Evolutionary conservation across 2,113 vertebrate species (phyloP).

Genomic region (Alectura lathami): DNA sequence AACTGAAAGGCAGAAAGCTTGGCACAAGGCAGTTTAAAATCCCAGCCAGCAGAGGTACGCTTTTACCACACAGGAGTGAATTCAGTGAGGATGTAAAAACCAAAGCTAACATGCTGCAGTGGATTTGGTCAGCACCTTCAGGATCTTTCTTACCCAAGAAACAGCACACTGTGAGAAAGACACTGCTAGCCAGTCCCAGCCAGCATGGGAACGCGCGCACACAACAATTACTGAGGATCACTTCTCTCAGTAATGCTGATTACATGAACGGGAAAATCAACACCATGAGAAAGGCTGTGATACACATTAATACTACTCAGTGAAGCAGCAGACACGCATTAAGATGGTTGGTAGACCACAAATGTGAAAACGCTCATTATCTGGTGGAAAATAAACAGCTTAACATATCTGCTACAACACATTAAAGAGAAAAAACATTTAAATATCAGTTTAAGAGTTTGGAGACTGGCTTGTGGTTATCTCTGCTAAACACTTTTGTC

Average conservation of each 20-base stretch:
- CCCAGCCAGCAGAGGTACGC: background rate
- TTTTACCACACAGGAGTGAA: background rate
- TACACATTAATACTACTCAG: constrained; percentile 35
- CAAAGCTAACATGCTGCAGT: background rate
- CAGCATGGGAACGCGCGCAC: background rate
- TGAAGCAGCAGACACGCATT: constrained; percentile 26
- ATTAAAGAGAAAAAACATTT: constrained; percentile 44
- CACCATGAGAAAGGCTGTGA: constrained; percentile 12
- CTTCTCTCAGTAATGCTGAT: background rate
- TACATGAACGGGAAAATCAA: constrained; percentile 16
- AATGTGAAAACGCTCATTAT: constrained; percentile 44
- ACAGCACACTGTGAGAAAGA: background rate
- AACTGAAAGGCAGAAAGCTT: background rate
- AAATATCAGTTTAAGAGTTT: constrained; percentile 51
- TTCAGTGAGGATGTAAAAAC: background rate
- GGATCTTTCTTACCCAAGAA: background rate
- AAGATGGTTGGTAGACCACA: constrained; percentile 57
- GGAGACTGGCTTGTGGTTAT: constrained; percentile 50
- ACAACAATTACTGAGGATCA: background rate
- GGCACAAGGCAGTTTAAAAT: background rate
- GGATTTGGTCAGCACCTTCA: background rate
- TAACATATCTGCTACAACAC: constrained; percentile 49
- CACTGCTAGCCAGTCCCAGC: background rate
- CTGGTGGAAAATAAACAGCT: constrained; percentile 53
- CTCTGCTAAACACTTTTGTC: constrained; percentile 42